Conservation (phyloP, 2,888 invertebrate species). For the Cosmopolites sordidus region DNA sequence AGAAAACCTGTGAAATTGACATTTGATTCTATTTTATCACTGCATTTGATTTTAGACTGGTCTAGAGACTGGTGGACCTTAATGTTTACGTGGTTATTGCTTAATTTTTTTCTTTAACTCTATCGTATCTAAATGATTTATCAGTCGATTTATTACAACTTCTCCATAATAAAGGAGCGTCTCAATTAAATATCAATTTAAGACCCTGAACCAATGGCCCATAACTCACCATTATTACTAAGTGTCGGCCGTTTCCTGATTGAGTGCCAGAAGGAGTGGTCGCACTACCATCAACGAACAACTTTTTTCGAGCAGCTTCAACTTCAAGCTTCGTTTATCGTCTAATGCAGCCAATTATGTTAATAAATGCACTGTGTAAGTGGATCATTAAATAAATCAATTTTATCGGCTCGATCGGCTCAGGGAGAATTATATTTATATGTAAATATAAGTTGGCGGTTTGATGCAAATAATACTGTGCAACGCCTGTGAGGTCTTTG, state of each 20-base stretch:
- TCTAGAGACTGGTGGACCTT: too few relatives aligned
- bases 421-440: slow-evolving; percentile 3
- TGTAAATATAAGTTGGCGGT: not conserved
- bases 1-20: too few relatives aligned
- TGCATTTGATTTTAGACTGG: too few relatives aligned
- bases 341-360: slow-evolving; percentile 11
- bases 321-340: slow-evolving; percentile 14
- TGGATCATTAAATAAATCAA: slow-evolving; percentile 11
- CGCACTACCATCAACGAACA: not conserved
- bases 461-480: not conserved
- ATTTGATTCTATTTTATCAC: too few relatives aligned
- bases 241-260: slow-evolving; percentile 1
- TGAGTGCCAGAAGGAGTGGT: not conserved
- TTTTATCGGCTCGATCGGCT: slow-evolving; percentile 4
- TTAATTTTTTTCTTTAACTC: too few relatives aligned
- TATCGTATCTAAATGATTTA: too few relatives aligned
- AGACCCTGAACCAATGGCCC: not conserved
- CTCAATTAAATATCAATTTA: not conserved
- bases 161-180: not conserved
- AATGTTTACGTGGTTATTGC: too few relatives aligned
- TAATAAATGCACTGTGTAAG: slow-evolving; percentile 12
- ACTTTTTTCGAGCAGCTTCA: not conserved
- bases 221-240: not conserved
- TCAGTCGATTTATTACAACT: too few relatives aligned
- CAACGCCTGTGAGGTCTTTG: too few relatives aligned